Conservation (phyloP, 2,797 vertebrate genomes). For the Octomys mimax region DNA sequence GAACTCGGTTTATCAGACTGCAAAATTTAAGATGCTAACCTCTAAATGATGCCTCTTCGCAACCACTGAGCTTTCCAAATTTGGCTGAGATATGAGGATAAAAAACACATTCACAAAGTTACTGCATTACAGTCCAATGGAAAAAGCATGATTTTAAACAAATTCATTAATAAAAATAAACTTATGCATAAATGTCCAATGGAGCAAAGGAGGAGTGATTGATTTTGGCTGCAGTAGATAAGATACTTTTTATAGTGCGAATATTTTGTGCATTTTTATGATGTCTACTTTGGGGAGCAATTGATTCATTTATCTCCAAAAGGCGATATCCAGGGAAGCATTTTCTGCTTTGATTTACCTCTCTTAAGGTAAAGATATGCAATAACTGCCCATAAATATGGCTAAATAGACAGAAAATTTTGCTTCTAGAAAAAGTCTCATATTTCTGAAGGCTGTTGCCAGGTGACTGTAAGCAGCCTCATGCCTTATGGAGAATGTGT, state of each 20-base stretch:
- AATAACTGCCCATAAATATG: slow-evolving; percentile 15
- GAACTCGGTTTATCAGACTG: neutral
- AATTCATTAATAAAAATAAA: neutral
- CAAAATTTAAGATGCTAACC: neutral
- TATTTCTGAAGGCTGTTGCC: neutral
- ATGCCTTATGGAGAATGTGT: accelerated
- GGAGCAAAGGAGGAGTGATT: neutral
- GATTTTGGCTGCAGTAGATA: neutral
- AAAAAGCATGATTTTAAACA: neutral
- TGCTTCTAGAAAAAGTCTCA: neutral
- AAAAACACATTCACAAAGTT: neutral
- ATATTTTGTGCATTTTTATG: neutral
- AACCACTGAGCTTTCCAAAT: accelerated
- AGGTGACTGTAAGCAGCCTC: neutral
- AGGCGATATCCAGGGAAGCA: neutral
- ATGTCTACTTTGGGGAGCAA: neutral
- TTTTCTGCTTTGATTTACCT: neutral
- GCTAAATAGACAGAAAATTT: neutral
- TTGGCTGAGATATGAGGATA: neutral
- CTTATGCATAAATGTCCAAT: neutral
- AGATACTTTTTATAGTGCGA: neutral
- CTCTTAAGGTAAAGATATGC: neutral
- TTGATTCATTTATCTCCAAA: slow-evolving; percentile 13
- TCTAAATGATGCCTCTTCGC: neutral
- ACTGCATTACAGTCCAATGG: neutral